A percentile compares a stretch with the other conserved stretches of the same genome.
Evolutionary conservation across 2,797 vertebrate genomes (phyloP).

Genomic region (Rhinichthys osculus): DNA sequence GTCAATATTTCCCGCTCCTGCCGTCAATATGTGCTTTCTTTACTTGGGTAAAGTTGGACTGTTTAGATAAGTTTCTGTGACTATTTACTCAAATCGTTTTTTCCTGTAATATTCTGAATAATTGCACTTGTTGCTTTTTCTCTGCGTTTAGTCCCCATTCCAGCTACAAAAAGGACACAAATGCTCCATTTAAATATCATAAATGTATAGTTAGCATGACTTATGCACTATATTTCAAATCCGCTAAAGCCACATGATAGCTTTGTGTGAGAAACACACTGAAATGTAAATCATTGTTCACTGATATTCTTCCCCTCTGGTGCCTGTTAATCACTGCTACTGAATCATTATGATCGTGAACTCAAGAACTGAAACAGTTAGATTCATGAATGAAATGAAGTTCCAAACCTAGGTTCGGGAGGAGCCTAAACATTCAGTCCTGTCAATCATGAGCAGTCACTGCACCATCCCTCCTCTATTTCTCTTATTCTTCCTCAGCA

Average conservation of each 20-base stretch:
- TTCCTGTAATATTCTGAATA: neutral
- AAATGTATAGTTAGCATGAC: neutral
- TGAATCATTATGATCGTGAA: neutral
- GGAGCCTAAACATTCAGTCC: no score
- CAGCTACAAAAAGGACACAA: neutral
- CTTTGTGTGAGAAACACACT: neutral
- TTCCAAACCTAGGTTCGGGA: no score
- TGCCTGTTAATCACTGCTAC: neutral
- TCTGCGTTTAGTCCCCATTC: neutral
- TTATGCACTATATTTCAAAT: neutral
- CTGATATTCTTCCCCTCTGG: neutral
- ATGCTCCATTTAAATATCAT: neutral
- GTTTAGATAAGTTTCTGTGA: no score
- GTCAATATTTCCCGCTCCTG: conserved; percentile 25
- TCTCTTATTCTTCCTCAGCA: no score
- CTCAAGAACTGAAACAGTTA: neutral
- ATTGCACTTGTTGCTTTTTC: neutral
- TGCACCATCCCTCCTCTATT: no score
- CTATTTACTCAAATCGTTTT: neutral
- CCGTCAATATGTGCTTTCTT: neutral
- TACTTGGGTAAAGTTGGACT: neutral
- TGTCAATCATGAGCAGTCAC: no score
- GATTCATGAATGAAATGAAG: neutral
- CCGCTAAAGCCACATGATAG: neutral
- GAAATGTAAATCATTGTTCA: neutral